Percentiles rank a stretch among this genome's conserved stretches.
phyloP scores from a whole-genome alignment of 2,113 vertebrate genomes.

The Elanoides forficatus region DNA sequence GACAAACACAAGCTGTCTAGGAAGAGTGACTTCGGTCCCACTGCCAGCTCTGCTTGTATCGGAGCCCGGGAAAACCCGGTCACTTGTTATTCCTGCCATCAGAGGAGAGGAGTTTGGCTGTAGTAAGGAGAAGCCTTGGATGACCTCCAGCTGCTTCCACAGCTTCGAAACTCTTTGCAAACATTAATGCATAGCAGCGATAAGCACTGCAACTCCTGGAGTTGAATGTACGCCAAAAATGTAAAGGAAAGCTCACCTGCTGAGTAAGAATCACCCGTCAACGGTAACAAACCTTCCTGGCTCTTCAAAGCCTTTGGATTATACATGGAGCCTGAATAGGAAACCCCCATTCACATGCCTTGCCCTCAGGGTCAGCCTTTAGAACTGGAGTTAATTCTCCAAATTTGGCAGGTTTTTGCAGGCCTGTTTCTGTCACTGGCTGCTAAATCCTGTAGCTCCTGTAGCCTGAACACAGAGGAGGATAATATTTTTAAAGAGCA shows the following conservation, averaged over 20 bases:
- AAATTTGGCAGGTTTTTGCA: not conserved
- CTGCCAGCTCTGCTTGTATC: not conserved
- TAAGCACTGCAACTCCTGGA: not conserved
- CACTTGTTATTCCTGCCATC: not conserved
- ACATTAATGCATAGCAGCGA: fast-evolving
- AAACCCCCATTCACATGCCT: not conserved
- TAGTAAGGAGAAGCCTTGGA: not conserved
- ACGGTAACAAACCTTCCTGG: not conserved
- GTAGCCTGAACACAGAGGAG: not conserved
- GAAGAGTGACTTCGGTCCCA: not conserved
- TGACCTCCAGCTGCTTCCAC: constrained; percentile 1
- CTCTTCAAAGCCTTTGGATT: not conserved
- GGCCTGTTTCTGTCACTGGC: not conserved
- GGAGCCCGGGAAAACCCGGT: not conserved
- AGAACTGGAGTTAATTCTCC: not conserved
- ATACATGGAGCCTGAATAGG: not conserved
- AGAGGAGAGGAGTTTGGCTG: not conserved
- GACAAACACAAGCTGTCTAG: not conserved
- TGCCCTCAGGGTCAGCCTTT: not conserved
- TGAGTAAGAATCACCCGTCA: not conserved
- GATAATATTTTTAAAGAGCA: not conserved
- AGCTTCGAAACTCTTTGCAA: not conserved
- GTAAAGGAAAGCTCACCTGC: not conserved
- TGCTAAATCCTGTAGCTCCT: not conserved
- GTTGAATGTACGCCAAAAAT: not conserved